These are phyloP conservation scores for Glaucopsyche alexis DNA, from an alignment of 2,888 invertebrate genomes.

Conservation along the genomic window DNA sequence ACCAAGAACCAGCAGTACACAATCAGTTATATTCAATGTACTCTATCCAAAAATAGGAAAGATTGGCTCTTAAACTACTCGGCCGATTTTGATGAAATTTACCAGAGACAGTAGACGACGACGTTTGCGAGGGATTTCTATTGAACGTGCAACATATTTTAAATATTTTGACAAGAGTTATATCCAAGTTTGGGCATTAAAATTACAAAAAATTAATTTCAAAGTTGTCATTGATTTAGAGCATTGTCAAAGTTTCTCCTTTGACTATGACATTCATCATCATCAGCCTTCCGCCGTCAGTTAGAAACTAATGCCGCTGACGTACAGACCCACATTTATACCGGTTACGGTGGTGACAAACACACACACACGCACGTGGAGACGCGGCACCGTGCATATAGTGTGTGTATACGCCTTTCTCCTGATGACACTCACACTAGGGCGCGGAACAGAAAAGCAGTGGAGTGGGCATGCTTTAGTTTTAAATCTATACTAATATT, in stretches of 20 bases:
- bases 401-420: slow-evolving; percentile 14
- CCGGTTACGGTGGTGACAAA: slow-evolving; percentile 45
- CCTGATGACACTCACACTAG: not conserved
- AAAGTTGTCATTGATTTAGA: not conserved
- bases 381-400: not conserved
- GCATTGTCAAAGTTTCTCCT: not conserved
- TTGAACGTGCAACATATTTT: no score
- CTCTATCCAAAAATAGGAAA: no score
- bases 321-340: slow-evolving; percentile 63
- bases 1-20: no score
- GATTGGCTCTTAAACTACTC: no score
- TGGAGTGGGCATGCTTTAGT: not conserved
- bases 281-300: slow-evolving; percentile 36
- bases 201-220: not conserved
- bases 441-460: not conserved
- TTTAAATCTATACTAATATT: no score
- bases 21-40: no score
- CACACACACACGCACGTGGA: not conserved
- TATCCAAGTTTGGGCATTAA: not conserved
- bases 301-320: slow-evolving; percentile 63
- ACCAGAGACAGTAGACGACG: no score
- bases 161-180: no score
- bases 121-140: no score
- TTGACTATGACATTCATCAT: slow-evolving; percentile 43
- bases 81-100: no score